phyloP scores from a whole-genome alignment of 2,797 vertebrate species.

The Enteromius unitaeniatus region DNA sequence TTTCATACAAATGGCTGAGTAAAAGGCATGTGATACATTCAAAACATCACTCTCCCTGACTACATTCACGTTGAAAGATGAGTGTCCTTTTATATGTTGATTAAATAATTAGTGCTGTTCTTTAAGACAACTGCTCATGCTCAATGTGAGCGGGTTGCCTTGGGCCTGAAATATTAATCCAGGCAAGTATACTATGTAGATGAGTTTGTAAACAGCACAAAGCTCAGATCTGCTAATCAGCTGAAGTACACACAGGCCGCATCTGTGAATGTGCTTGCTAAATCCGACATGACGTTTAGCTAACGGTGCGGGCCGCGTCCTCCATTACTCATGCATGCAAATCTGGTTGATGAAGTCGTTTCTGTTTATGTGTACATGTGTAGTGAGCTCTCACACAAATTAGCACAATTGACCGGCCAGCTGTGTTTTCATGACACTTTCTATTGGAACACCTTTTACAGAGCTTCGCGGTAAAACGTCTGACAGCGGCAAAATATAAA shows the following conservation, averaged over 20 bases:
- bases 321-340: conserved; percentile 35
- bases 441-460: conserved; percentile 11
- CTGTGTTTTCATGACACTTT: conserved; percentile 28
- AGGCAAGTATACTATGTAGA: neutral
- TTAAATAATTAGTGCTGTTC: neutral
- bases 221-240: conserved; percentile 12
- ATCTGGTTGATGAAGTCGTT: conserved; percentile 21
- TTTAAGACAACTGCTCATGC: neutral
- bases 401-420: conserved; percentile 16
- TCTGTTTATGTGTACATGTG: conserved; percentile 35
- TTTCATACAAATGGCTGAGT: neutral
- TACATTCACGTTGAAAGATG: neutral
- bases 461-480: neutral
- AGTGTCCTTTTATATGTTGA: neutral
- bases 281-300: conserved; percentile 3
- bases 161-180: neutral
- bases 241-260: conserved; percentile 12
- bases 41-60: neutral
- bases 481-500: neutral
- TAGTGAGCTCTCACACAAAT: conserved; percentile 33
- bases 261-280: neutral
- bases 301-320: neutral
- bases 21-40: neutral
- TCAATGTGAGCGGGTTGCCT: neutral
- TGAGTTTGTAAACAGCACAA: neutral